These are phyloP conservation scores for Octomys mimax DNA, from an alignment of 2,797 vertebrate genomes.

Conservation along the genomic window DNA sequence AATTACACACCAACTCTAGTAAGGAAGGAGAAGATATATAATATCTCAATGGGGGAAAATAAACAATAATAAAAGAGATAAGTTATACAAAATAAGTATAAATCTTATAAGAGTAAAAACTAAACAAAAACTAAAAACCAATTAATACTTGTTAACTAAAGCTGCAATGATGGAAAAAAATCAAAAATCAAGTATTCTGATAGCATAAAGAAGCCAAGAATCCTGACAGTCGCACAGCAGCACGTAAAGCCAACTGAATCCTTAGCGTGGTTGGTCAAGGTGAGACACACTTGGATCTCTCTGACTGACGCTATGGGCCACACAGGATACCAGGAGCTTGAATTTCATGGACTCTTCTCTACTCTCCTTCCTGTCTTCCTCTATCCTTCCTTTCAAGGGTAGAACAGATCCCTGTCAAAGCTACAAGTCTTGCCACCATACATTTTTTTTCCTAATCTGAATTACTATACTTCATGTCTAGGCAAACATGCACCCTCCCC, in stretches of 20 bases:
- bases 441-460: neutral
- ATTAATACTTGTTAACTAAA: slow-evolving; percentile 31
- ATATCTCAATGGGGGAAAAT: slow-evolving; percentile 1
- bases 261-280: neutral
- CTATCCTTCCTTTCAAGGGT: neutral
- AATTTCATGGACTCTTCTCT: neutral
- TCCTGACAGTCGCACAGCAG: neutral
- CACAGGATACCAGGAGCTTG: neutral
- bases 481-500: neutral
- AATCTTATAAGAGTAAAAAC: neutral
- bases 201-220: slow-evolving; percentile 7
- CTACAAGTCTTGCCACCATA: neutral
- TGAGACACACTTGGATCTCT: neutral
- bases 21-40: neutral
- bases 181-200: neutral
- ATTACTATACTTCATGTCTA: neutral
- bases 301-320: neutral
- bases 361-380: neutral
- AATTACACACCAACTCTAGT: neutral
- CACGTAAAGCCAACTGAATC: neutral
- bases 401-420: neutral
- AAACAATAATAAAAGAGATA: neutral
- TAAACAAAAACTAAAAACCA: slow-evolving; percentile 26
- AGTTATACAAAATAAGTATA: slow-evolving; percentile 25
- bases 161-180: neutral